Base-by-base conservation (phyloP, 2,113 vertebrate genomes). In the Tachuris rubrigastra region DNA sequence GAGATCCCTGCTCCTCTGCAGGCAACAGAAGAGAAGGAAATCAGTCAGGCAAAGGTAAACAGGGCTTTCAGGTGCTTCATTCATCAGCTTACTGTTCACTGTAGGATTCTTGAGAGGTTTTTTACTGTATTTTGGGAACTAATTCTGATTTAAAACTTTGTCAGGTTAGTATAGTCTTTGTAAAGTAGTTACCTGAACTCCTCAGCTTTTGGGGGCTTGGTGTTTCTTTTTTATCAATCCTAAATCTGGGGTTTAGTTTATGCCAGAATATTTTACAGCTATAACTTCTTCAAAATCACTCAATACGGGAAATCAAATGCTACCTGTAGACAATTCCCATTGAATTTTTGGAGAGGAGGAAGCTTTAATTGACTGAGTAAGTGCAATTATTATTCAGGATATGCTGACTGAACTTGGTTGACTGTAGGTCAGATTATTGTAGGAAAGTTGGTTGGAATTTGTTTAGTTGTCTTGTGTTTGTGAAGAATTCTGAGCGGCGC, bases 41-140 rank as follows among this genome's bases (percentile, higher is more conserved):
- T 98, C 77, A 98, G 58, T 90, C 98, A 98, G 90, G 98, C 98
- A n/a, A 99, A 99, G 99, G 99, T 99, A 98, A 88, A 33, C 15
- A 33, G 39, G 58, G 24, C 37, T 84, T 67, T 91, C 10, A 52
- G 49, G 44, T 42, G 15, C 8, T 23, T 59, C 28, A 0, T 59
- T 39, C 65, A 28, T 62, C 67, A 82, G 12, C 14, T 80, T 21
- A 0, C 25, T 31, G 17, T 18, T 86, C 5, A 0, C 27, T 30
- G 53, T 22, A 9, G 76, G 66, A 9, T 63, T 85, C 30, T 19
- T 31, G 28, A 85, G 76, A 30, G 31, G 25, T 6, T 75, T 75
- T 76, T 81, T 18, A 9, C 8, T 65, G 4, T 46, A 2, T 78
- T 77, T 85, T 42, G 42, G 59, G 69, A 75, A 30, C 71, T 49